Evolutionary conservation across 2,888 invertebrate species (phyloP), one percentile per base, ranked within the genome.

Genomic region (Anarsia innoxiella): DNA sequence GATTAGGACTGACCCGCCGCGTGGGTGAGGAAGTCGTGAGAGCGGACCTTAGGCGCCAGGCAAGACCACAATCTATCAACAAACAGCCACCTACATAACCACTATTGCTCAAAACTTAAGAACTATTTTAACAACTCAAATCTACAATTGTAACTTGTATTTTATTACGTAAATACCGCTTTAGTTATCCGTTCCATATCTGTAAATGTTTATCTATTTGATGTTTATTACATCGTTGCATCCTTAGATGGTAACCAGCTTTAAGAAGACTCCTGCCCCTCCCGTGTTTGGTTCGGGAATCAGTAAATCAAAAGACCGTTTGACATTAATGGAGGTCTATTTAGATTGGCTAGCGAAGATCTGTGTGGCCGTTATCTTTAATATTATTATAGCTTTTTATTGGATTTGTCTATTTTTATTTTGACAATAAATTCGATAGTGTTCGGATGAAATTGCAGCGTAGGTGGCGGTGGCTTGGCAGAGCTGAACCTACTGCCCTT

Each of bases 11-110:
- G 19, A 6, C n/a, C n/a, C n/a, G n/a, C n/a, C 29, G 65, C 57
- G 74, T 75, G 54, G 74, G 73, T 50, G 65, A 49, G 55, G 48
- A n/a, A 53, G 47, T 54, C 71, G 72, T 74, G 74, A 61, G 75
- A 72, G 56, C 62, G 48, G 47, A 49, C 51, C 47, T 34, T 40
- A 56, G 59, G 65, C 60, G 61, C 61, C 51, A 50, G 49, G 25
- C 49, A 49, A 23, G 12, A 23, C 32, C 23, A 32, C 23, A 37
- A 41, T 44, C 49, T 42, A 40, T 42, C 42, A 51, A 46, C 37
- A 31, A 36, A 37, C 35, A 40, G 19, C 19, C 3, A 19, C 19
- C 19, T 5, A 3, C 6, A 40, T 41, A 42, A 36, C 27, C 39
- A 46, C 37, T 51, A 49, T 49, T 40, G 4, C 38, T 39, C 45